A percentile compares a stretch with the other conserved stretches of the same genome.
Conservation (phyloP, 2,797 vertebrate species). For the Danio tinwini region DNA sequence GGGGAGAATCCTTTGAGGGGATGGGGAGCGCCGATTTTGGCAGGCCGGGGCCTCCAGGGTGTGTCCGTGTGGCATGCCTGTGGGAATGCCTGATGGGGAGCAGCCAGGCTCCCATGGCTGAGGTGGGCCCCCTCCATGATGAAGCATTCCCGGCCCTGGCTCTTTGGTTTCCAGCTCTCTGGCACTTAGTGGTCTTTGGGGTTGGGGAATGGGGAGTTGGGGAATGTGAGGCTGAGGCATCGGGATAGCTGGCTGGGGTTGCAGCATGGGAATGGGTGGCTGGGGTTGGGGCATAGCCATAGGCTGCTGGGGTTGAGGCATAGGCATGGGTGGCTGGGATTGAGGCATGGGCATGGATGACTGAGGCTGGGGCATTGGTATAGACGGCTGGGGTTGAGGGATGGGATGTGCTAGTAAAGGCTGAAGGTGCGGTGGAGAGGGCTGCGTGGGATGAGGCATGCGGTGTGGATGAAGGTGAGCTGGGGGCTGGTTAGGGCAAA, state of each 20-base stretch:
- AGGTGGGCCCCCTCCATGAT: conserved; percentile 72
- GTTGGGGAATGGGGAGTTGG: conserved; percentile 79
- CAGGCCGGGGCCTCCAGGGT: conserved; percentile 83
- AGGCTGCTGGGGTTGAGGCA: conserved; percentile 65
- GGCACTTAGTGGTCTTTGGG: conserved; percentile 93
- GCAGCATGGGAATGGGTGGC: conserved; percentile 66
- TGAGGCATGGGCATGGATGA: conserved; percentile 68
- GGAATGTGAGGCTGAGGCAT: conserved; percentile 80
- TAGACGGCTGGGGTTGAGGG: conserved; percentile 67
- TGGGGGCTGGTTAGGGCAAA: conserved; percentile 64
- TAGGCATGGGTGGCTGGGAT: conserved; percentile 66
- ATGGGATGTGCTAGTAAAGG: conserved; percentile 65
- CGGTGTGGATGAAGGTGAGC: conserved; percentile 65
- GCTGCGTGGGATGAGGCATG: conserved; percentile 68
- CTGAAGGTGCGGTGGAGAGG: conserved; percentile 64
- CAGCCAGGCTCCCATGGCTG: conserved; percentile 87
- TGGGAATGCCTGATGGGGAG: conserved; percentile 73
- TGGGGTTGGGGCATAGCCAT: conserved; percentile 72
- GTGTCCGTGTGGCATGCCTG: conserved; percentile 77
- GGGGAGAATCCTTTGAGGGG: conserved; percentile 93
- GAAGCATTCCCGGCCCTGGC: conserved; percentile 73
- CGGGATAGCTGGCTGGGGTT: conserved; percentile 72
- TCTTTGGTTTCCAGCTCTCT: conserved; percentile 96
- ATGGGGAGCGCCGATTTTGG: conserved; percentile 86
- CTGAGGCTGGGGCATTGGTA: conserved; percentile 66